These are phyloP conservation scores for Mico argentatus DNA, from an alignment of 2,797 vertebrate genomes.

Conservation along the genomic window DNA sequence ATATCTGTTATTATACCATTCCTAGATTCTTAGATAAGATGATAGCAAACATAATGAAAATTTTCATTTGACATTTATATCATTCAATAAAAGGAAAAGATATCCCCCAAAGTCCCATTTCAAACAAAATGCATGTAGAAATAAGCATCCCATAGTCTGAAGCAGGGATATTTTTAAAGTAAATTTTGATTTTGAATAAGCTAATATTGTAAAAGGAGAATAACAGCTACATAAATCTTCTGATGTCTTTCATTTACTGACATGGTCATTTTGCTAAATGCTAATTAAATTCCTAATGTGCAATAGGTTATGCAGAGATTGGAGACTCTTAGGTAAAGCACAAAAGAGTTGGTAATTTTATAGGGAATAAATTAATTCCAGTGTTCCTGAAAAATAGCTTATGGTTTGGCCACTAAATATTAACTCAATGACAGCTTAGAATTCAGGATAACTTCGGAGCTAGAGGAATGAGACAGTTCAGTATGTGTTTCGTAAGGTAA, in stretches of 20 bases:
- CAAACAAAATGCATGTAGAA: slow-evolving; percentile 22
- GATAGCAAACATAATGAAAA: slow-evolving; percentile 61
- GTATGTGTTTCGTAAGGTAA: neutral
- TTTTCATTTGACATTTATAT: slow-evolving; percentile 31
- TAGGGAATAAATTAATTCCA: neutral
- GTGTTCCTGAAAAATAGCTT: neutral
- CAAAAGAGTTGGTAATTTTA: neutral
- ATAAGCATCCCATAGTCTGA: neutral
- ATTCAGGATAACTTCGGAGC: neutral
- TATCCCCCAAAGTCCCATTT: neutral
- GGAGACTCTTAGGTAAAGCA: neutral
- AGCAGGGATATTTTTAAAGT: neutral
- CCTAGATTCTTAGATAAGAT: slow-evolving; percentile 45
- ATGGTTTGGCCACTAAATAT: neutral
- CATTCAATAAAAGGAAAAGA: neutral
- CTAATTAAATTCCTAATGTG: neutral
- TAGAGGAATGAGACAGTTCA: neutral
- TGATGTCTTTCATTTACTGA: neutral
- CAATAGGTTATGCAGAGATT: neutral
- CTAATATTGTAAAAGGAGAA: neutral
- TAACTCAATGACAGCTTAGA: neutral
- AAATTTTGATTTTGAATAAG: slow-evolving; percentile 39
- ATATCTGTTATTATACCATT: neutral
- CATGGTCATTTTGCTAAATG: neutral
- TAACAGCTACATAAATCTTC: neutral